phyloP scores from a whole-genome alignment of 2,888 invertebrate species.

The Sturmia bella region DNA sequence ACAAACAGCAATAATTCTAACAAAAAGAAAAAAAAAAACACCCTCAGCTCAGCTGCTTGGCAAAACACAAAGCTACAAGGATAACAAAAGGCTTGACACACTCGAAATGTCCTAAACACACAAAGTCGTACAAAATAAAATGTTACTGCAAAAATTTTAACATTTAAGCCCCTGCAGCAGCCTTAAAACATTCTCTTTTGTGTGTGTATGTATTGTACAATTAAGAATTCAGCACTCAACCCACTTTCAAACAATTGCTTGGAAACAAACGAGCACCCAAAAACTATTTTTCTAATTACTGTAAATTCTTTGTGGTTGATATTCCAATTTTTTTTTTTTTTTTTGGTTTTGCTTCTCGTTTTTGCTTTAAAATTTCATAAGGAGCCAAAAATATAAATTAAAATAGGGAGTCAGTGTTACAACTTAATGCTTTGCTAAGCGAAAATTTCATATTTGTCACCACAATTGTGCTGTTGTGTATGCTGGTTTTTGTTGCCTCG shows the following conservation, averaged over 20 bases:
- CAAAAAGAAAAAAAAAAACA: constrained; percentile 18
- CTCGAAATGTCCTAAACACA: constrained; percentile 65
- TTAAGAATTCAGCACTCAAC: constrained; percentile 26
- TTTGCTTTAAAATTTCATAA: constrained; percentile 28
- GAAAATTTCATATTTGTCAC: constrained; percentile 68
- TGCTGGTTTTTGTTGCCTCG: constrained; percentile 63
- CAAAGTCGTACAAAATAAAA: constrained; percentile 32
- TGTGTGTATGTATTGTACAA: constrained; percentile 16
- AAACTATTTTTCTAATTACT: constrained; percentile 54
- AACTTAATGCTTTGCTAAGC: constrained; percentile 58
- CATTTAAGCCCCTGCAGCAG: constrained; percentile 63
- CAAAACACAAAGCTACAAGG: constrained; percentile 24
- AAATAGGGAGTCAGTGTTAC: constrained; percentile 39
- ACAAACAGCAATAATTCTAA: constrained; percentile 59
- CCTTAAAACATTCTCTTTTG: constrained; percentile 8
- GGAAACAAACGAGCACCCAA: constrained; percentile 13
- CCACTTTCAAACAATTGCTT: constrained; percentile 34
- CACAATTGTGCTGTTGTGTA: constrained; percentile 60
- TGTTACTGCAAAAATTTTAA: constrained; percentile 19
- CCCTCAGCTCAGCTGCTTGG: constrained; percentile 26
- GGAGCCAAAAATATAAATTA: constrained; percentile 18
- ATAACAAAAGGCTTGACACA: constrained; percentile 69
- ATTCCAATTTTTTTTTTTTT: constrained; percentile 22
- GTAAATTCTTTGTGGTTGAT: constrained; percentile 12
- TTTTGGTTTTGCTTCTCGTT: not conserved